These are phyloP conservation scores for Drosophila pseudoananassae DNA, from an alignment of 1,140 invertebrate species.

Conservation along the genomic window DNA sequence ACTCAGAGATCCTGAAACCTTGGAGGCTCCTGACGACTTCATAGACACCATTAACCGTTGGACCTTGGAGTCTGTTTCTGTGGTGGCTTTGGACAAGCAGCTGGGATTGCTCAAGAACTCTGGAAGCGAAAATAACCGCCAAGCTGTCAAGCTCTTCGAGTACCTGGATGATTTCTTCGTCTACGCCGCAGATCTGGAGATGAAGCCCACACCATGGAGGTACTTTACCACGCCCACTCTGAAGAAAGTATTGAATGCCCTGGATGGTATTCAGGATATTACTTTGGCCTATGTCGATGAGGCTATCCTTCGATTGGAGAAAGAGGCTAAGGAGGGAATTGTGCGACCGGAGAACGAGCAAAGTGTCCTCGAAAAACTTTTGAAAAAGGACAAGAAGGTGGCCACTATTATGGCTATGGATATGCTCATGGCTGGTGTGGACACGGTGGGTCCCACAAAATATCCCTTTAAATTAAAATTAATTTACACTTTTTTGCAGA, in stretches of 20 bases:
- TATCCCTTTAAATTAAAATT: no score
- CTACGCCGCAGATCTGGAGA: constrained; percentile 86
- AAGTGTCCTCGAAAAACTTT: constrained; percentile 83
- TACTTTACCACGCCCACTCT: constrained; percentile 86
- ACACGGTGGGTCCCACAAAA: constrained; percentile 59
- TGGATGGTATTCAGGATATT: constrained; percentile 66
- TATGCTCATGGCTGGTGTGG: constrained; percentile 82
- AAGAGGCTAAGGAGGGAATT: constrained; percentile 52
- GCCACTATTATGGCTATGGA: constrained; percentile 84
- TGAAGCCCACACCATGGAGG: constrained; percentile 88
- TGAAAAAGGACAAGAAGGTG: constrained; percentile 84
- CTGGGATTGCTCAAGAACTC: constrained; percentile 85
- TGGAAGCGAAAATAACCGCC: constrained; percentile 75
- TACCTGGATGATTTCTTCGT: constrained; percentile 87
- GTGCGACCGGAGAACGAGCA: constrained; percentile 80
- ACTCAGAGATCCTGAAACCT: constrained; percentile 84
- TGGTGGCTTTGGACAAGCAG: constrained; percentile 88
- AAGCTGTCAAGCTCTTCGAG: constrained; percentile 86
- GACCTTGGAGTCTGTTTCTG: constrained; percentile 89
- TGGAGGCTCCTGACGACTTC: constrained; percentile 86
- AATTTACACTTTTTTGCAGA: constrained; percentile 24
- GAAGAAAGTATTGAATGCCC: constrained; percentile 85
- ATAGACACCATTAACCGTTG: constrained; percentile 88
- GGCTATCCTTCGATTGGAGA: constrained; percentile 57
- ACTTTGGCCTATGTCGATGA: constrained; percentile 62